Conservation (phyloP, 37 sponge, comb jelly and placozoan genomes). For the Chondrilla cf. caribensis region DNA sequence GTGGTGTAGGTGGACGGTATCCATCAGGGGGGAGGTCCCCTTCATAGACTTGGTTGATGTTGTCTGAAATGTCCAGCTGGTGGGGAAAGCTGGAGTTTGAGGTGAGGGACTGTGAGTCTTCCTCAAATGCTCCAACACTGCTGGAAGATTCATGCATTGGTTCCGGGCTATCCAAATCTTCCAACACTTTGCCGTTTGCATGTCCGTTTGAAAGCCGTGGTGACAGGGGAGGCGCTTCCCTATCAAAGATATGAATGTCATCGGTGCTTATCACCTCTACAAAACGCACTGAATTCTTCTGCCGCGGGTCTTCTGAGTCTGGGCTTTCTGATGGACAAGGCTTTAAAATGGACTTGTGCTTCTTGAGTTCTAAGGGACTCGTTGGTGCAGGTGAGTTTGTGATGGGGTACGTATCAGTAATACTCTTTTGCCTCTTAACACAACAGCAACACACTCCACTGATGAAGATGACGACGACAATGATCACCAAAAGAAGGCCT, state of each 20-base stretch:
- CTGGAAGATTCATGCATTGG: not conserved
- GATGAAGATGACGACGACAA: not conserved
- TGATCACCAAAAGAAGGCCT: not conserved
- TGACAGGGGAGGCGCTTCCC: not conserved
- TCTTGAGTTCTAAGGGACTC: not conserved
- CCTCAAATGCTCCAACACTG: not conserved
- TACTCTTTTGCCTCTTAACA: not conserved
- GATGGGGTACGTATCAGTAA: not conserved
- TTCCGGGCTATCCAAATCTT: not conserved
- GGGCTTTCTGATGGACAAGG: not conserved
- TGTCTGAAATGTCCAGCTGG: not conserved
- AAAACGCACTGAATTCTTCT: slow-evolving; percentile 21
- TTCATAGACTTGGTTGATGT: not conserved
- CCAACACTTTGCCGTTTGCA: not conserved
- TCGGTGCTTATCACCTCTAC: slow-evolving; percentile 5
- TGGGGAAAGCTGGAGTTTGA: too few species aligned
- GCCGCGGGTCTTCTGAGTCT: not conserved
- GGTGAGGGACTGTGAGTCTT: not conserved
- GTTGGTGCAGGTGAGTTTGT: not conserved
- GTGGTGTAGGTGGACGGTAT: slow-evolving; percentile 20
- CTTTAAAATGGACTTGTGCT: slow-evolving; percentile 6
- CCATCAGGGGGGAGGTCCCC: not conserved
- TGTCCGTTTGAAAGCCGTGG: not conserved
- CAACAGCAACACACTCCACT: not conserved
- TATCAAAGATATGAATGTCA: not conserved